Conservation (phyloP, 2,113 vertebrate genomes). For the Chloroceryle aenea region DNA sequence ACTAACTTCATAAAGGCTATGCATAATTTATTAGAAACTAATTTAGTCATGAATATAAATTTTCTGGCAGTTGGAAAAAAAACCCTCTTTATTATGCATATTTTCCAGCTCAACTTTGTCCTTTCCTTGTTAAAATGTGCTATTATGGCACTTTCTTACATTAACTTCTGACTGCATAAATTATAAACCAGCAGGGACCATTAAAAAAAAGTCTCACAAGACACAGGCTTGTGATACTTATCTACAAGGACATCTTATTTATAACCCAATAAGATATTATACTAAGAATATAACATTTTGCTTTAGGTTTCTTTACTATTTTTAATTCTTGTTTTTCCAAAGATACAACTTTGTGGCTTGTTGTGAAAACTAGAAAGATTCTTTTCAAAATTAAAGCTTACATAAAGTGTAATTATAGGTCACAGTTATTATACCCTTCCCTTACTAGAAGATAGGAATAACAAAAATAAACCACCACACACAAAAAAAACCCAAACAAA, state of each 20-base stretch:
- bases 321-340: neutral
- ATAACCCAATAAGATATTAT: slow-evolving; percentile 12
- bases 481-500: neutral
- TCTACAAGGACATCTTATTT: slow-evolving; percentile 33
- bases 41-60: slow-evolving; percentile 74
- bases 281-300: slow-evolving; percentile 12
- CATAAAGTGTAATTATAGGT: neutral
- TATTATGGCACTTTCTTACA: neutral
- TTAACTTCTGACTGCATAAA: slow-evolving; percentile 43
- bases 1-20: slow-evolving; percentile 62
- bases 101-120: slow-evolving; percentile 55
- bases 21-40: slow-evolving; percentile 76
- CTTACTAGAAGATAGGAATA: neutral
- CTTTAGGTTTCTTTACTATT: neutral
- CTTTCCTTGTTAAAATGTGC: slow-evolving; percentile 51
- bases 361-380: neutral
- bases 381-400: neutral
- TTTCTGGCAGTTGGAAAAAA: slow-evolving; percentile 29
- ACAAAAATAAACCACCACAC: neutral
- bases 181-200: slow-evolving; percentile 37
- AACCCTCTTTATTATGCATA: slow-evolving; percentile 50
- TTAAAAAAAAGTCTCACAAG: slow-evolving; percentile 15
- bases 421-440: neutral
- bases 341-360: neutral
- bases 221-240: neutral